Evolutionary conservation across 37 sponge, comb jelly and placozoan species (phyloP).

Genomic region (Aphrocallistes beatrix): DNA sequence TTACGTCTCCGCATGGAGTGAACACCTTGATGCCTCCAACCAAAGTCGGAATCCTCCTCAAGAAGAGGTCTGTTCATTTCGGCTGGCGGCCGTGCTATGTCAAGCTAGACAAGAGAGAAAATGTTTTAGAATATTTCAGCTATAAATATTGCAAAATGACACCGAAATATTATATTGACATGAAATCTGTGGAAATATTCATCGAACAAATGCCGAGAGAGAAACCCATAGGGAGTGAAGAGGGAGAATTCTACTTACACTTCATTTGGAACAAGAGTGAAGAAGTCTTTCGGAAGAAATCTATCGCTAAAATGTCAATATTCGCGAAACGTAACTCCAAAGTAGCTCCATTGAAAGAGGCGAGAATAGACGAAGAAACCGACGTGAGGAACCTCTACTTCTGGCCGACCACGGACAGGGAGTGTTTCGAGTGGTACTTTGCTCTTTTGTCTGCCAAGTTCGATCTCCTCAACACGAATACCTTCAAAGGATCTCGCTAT

Average conservation of each 20-base stretch:
- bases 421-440: background rate
- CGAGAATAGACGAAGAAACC: no score
- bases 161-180: background rate
- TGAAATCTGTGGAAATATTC: background rate
- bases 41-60: background rate
- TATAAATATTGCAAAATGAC: background rate
- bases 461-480: no score
- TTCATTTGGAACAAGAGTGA: background rate
- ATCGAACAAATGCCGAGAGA: background rate
- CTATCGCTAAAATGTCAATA: no score
- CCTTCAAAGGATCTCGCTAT: no score
- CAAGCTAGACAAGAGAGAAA: background rate
- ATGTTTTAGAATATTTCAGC: background rate
- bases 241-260: background rate
- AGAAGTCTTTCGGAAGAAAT: no score
- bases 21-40: background rate
- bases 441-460: background rate
- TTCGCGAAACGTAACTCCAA: no score
- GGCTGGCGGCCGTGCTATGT: background rate
- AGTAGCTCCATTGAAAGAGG: no score
- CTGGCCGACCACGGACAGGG: background rate
- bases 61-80: background rate
- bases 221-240: background rate
- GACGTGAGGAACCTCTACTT: background rate
- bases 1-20: background rate